Percentiles rank a stretch among this genome's conserved stretches.
These are phyloP conservation scores for Hemicordylus capensis DNA, from an alignment of 2,113 vertebrate genomes.

Conservation along the genomic window DNA sequence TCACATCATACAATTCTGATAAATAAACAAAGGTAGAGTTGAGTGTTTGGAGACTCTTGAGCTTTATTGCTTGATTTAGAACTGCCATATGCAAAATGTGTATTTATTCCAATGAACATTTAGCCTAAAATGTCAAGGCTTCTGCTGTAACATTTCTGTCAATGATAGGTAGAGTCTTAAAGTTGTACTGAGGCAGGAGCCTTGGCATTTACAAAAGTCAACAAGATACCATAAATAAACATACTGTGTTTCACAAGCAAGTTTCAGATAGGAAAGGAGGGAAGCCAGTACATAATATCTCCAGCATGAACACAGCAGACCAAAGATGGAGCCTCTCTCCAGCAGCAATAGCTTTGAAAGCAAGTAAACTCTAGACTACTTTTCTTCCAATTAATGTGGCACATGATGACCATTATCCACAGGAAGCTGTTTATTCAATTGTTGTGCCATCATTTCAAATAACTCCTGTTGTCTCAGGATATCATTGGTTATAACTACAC, in stretches of 20 bases:
- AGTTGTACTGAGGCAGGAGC: neutral
- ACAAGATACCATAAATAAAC: slow-evolving; percentile 7
- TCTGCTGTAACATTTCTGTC: slow-evolving; percentile 13
- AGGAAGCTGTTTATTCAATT: neutral
- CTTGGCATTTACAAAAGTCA: slow-evolving; percentile 46
- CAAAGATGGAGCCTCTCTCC: too few species aligned
- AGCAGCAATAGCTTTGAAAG: neutral
- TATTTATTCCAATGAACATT: slow-evolving; percentile 13
- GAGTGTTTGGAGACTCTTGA: neutral
- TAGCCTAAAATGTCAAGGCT: neutral
- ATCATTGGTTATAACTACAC: neutral
- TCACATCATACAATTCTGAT: slow-evolving; percentile 4
- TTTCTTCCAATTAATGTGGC: neutral
- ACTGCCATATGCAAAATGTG: neutral
- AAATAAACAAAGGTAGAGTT: neutral
- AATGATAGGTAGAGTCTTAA: neutral
- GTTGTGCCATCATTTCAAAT: neutral
- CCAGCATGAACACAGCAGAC: neutral
- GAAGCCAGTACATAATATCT: neutral
- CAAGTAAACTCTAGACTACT: neutral
- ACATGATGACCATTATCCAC: neutral
- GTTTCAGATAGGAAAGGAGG: neutral
- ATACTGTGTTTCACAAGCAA: neutral
- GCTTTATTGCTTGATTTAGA: neutral
- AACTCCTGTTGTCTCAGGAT: neutral